Base-by-base conservation (phyloP, 2,113 vertebrate genomes). In the Nycticorax nycticorax region DNA sequence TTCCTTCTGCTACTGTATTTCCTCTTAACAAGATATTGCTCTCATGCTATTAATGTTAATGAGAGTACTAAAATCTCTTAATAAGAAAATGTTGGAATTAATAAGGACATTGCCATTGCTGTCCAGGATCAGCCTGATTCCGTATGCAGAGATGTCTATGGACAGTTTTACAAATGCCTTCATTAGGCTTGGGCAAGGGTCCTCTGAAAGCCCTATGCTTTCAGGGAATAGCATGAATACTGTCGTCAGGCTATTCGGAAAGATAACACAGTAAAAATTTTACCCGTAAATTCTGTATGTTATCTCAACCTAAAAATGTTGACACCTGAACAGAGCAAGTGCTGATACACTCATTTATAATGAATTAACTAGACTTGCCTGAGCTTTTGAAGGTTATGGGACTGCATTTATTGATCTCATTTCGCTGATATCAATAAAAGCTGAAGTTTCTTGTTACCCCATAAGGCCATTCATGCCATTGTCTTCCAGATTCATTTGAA, bases 31-130 rank as follows among this genome's bases (percentile, higher is more conserved):
- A 95, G 77, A 87, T 80, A 90, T 60, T 90, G 85, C 87, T 96
- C 24, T 19, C 28, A 15, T 88, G 72, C 86, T 94, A 53, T 89
- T 96, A 93, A 93, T 83, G 55, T 88, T 97, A 95, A 95, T 91
- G 55, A 91, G 55, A 85, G 59, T 64, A 81, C 77, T 94, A 93
- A 96, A 95, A 94, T 80, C 33, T 85, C 80, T 81, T 93, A 89
- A 45, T 92, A 96, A 68, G 43, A 85, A 96, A 88, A 92, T 85
- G 53, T 83, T 96, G 93, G 67, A 75, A 85, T 93, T 95, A 96
- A 93, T 60, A 55, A 90, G 78, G 47, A 26, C 43, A 41, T 16
- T 67, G 73, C 5, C 50, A 48, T 35, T 85, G 79, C 33, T 93
- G 11, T 33, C 48, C 73, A 77, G 47, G n/a, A 69, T 69, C 48